Conservation (phyloP, 2,113 vertebrate genomes). For the Propithecus coquereli region DNA sequence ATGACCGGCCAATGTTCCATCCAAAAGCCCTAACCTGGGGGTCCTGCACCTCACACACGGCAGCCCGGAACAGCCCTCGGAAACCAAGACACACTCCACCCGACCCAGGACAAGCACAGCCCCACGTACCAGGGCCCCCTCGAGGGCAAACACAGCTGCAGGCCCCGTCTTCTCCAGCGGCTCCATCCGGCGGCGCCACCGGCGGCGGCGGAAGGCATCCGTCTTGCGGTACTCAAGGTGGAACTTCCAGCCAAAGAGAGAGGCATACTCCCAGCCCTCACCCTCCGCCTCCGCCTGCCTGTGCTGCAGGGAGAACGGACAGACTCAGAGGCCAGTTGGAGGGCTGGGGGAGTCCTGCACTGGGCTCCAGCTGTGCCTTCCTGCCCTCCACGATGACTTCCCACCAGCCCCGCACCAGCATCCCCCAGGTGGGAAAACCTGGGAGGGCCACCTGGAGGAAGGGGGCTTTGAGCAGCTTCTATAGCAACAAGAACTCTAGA, state of each 20-base stretch:
- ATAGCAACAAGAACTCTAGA: neutral
- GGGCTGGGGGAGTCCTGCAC: neutral
- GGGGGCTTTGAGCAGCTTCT: neutral
- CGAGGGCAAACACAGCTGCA: slow-evolving; percentile 94
- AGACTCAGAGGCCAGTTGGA: neutral
- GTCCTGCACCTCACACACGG: neutral
- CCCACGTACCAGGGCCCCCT: slow-evolving; percentile 91
- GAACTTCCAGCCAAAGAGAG: slow-evolving; percentile 97
- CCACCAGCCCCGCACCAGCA: neutral
- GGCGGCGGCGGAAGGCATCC: slow-evolving; percentile 91
- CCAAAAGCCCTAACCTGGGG: neutral
- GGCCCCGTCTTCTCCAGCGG: slow-evolving; percentile 93
- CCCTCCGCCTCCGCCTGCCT: slow-evolving; percentile 89
- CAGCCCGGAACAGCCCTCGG: neutral
- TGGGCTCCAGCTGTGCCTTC: neutral
- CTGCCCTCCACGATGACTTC: neutral
- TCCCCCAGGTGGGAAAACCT: neutral
- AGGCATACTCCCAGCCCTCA: slow-evolving; percentile 97
- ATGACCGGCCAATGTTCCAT: neutral
- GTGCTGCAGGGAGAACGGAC: slow-evolving; percentile 79
- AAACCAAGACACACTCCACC: neutral
- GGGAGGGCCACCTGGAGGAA: neutral
- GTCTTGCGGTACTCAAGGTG: slow-evolving; percentile 92
- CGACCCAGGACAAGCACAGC: neutral
- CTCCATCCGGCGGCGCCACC: slow-evolving; percentile 96